Evolutionary conservation across 2,797 vertebrate species (phyloP), one percentile per base, ranked within the genome.

Genomic region (Synanceia verrucosa): DNA sequence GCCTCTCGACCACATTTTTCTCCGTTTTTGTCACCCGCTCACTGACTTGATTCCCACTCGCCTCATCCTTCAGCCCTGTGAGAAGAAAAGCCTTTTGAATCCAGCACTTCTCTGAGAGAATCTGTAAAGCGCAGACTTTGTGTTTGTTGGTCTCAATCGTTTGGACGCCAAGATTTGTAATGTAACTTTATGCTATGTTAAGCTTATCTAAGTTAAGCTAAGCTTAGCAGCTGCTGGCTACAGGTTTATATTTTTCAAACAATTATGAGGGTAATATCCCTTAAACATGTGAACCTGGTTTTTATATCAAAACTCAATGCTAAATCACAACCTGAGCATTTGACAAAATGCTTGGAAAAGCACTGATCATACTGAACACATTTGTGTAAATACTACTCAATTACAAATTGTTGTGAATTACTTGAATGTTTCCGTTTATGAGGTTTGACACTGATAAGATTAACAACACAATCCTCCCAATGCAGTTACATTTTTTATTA

Each of bases 61-160:
- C 51, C 18, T 63, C 65, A 60, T 48, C 69, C 57, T 56, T 80
- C 47, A 73, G 47, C 50, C 67, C 57, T 36, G 68, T 65, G 84
- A 85, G 88, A 91, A 89, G 71, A 67, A 77, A 82, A 76, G n/a
- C 61, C 66, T 89, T 41, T 82, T 78, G 71, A 91, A 82, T 82
- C 53, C 24, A 41, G 66, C 73, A 73, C 62, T 78, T 77, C 79
- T 81, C 65, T 73, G 62, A 76, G 59, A 62, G 80, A 80, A 78
- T 78, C 78, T 70, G 44, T 73, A 65, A 85, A 70, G 56, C 29
- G 18, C 64, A 52, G 78, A 86, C 64, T 81, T 60, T 68, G 29
- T 73, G 46, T 88, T 88, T 71, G 53, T 72, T 73, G 65, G 37
- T 69, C 19, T 36, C n/a, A 12, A 48, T 64, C 10, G 44, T 60